These are phyloP conservation scores for Aphidius gifuensis DNA, from an alignment of 1,140 invertebrate species.

Conservation along the genomic window DNA sequence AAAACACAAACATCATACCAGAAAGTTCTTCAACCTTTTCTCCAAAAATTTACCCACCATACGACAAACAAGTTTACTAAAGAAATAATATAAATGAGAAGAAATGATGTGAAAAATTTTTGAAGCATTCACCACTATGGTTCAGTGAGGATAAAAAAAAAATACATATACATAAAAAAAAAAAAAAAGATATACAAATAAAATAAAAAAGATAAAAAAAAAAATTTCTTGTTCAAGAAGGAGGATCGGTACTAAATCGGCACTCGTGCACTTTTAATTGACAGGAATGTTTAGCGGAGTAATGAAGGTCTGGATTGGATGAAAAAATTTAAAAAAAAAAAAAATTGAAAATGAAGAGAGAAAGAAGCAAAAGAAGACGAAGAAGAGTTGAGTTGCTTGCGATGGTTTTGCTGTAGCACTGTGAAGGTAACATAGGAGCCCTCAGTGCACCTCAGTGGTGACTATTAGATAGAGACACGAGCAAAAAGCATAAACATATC, in stretches of 20 bases:
- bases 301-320: constrained; percentile 40
- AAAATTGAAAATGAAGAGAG: constrained; percentile 23
- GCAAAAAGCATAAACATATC: constrained; percentile 49
- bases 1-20: constrained; percentile 17
- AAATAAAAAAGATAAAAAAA: background rate
- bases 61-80: no score
- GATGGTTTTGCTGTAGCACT: constrained; percentile 3
- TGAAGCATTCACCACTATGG: background rate
- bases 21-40: constrained; percentile 14
- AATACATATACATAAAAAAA: background rate
- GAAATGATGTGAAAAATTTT: background rate
- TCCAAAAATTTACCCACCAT: background rate
- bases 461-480: constrained; percentile 50
- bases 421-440: background rate
- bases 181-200: background rate
- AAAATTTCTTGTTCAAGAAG: background rate
- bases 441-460: constrained; percentile 21
- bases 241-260: constrained; percentile 44
- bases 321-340: constrained; percentile 25
- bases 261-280: constrained; percentile 51
- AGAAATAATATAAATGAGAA: no score
- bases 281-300: constrained; percentile 53
- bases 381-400: constrained; percentile 24
- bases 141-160: background rate
- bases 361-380: constrained; percentile 19